Evolutionary conservation across 2,797 vertebrate species (phyloP).

Genomic region (Odontamblyopus rebecca): DNA sequence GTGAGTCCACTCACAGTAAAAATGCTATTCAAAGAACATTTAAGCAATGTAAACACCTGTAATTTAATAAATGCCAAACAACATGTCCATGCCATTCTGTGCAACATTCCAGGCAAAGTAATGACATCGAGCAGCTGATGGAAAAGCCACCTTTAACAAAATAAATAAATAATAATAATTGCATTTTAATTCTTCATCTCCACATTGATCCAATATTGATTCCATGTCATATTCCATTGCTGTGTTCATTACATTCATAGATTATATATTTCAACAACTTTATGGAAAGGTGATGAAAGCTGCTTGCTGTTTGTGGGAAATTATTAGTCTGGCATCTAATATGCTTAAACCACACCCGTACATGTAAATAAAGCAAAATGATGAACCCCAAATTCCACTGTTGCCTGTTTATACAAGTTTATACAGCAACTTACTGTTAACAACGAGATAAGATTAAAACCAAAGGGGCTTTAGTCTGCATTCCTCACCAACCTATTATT

Average conservation of each 20-base stretch:
- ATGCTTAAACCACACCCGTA: conserved; percentile 7
- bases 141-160: neutral
- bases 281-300: conserved; percentile 13
- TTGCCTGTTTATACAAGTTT: conserved; percentile 17
- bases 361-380: conserved; percentile 7
- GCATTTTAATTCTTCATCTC: neutral
- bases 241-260: neutral
- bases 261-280: neutral
- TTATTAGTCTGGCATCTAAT: conserved; percentile 3
- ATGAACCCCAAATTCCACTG: conserved; percentile 14
- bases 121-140: neutral
- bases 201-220: neutral
- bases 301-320: conserved; percentile 12
- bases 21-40: neutral
- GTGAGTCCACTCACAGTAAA: neutral
- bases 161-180: too few relatives aligned
- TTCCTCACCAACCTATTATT: conserved; percentile 15
- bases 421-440: conserved; percentile 10
- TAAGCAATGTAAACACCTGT: neutral
- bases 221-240: neutral
- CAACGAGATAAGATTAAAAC: conserved; percentile 12
- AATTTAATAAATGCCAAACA: neutral
- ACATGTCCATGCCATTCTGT: neutral
- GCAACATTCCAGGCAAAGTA: neutral
- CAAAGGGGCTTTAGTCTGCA: conserved; percentile 15